Evolutionary conservation across 2,113 vertebrate species (phyloP).

Genomic region (Brachypteracias leptosomus): DNA sequence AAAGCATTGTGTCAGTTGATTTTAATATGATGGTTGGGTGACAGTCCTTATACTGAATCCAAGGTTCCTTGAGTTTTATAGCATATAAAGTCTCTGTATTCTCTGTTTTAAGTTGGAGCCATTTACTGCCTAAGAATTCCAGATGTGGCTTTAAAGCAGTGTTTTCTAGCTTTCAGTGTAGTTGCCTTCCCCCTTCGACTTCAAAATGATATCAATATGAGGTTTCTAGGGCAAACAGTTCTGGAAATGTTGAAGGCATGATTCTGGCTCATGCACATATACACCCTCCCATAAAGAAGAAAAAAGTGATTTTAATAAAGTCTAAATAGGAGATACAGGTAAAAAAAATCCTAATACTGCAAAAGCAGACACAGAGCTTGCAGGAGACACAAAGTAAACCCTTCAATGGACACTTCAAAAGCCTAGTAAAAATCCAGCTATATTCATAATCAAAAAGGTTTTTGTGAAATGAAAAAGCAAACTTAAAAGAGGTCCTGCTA

Average conservation of each 20-base stretch:
- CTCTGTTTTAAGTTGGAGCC: conserved; percentile 21
- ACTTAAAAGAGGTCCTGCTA: background rate
- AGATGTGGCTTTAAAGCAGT: conserved; percentile 51
- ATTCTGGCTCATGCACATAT: background rate
- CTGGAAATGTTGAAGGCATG: background rate
- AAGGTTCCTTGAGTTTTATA: conserved; percentile 41
- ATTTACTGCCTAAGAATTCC: conserved; percentile 47
- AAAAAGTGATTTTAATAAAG: conserved; percentile 41
- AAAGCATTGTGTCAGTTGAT: background rate
- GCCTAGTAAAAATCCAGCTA: background rate
- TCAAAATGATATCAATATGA: conserved; percentile 54
- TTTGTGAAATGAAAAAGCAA: conserved; percentile 20
- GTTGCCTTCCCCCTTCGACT: background rate
- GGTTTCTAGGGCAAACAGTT: conserved; percentile 1
- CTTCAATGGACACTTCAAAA: conserved; percentile 20
- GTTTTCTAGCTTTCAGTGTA: background rate
- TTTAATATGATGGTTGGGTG: background rate
- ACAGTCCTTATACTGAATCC: conserved; percentile 11
- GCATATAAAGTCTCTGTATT: background rate
- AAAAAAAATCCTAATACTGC: background rate
- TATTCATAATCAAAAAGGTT: background rate
- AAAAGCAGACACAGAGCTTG: background rate
- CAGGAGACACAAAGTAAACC: background rate
- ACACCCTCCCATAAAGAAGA: background rate
- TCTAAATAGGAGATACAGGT: conserved; percentile 5